Evolutionary conservation across 2,797 vertebrate species (phyloP).

Genomic region (Botia kubotai): DNA sequence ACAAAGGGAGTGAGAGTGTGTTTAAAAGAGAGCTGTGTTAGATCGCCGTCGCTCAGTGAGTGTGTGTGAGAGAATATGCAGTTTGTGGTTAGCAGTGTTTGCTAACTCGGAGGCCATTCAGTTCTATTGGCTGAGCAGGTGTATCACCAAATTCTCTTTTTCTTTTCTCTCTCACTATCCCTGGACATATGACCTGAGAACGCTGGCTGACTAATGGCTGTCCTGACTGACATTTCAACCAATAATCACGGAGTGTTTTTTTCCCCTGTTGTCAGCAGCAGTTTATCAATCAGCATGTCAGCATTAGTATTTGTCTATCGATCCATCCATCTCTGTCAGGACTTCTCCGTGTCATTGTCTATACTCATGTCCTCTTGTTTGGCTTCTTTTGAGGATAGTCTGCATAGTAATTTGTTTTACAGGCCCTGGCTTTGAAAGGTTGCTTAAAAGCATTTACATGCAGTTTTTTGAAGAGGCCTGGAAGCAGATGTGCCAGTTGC

Average conservation of each 20-base stretch:
- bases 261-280: conserved; percentile 79
- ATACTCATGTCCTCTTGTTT: conserved; percentile 58
- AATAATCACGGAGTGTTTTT: conserved; percentile 81
- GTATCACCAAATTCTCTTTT: conserved; percentile 18
- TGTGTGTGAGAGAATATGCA: conserved; percentile 11
- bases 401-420: conserved; percentile 72
- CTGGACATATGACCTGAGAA: conserved; percentile 78
- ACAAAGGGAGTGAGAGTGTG: conserved; percentile 41
- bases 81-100: conserved; percentile 48
- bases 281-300: conserved; percentile 85
- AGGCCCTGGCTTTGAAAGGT: conserved; percentile 52
- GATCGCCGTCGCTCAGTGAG: neutral
- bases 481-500: conserved; percentile 20
- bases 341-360: conserved; percentile 71
- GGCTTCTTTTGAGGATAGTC: conserved; percentile 68
- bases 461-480: conserved; percentile 39
- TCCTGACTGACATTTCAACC: conserved; percentile 83
- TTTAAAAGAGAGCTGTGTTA: conserved; percentile 38
- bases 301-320: conserved; percentile 82
- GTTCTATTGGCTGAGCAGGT: conserved; percentile 46
- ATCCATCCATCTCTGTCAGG: conserved; percentile 72
- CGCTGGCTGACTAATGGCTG: conserved; percentile 72
- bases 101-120: conserved; percentile 13
- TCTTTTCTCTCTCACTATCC: conserved; percentile 1
- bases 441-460: conserved; percentile 51